Percentiles rank a stretch among this genome's conserved stretches.
These are phyloP conservation scores for Pipistrellus kuhlii DNA, from an alignment of 2,797 vertebrate genomes.

Conservation along the genomic window DNA sequence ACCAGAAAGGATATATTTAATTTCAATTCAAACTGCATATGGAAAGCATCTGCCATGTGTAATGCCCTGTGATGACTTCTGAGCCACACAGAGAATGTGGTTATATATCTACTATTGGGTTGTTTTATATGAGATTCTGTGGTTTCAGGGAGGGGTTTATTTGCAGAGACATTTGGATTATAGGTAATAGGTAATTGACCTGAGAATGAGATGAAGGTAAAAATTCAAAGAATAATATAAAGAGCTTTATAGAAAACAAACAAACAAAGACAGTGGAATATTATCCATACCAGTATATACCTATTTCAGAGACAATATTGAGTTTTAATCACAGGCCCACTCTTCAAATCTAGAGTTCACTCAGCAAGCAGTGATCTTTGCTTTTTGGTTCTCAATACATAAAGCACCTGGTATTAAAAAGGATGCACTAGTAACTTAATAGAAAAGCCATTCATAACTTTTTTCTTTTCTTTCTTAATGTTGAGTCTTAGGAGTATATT, in stretches of 20 bases:
- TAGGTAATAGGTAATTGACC: background rate
- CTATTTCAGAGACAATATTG: background rate
- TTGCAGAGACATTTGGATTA: background rate
- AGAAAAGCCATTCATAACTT: background rate
- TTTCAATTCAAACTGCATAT: background rate
- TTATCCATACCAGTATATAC: background rate
- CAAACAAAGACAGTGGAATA: background rate
- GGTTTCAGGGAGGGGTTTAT: background rate
- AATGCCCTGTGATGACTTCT: background rate
- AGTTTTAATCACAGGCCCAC: background rate
- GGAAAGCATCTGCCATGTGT: background rate
- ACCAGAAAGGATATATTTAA: background rate
- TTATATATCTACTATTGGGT: background rate
- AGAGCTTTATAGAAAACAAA: background rate
- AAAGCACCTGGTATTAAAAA: background rate
- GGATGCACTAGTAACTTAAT: background rate
- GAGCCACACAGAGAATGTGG: background rate
- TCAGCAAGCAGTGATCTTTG: background rate
- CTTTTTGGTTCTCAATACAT: background rate
- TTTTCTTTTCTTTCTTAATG: conserved; percentile 15
- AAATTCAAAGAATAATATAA: background rate
- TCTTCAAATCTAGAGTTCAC: conserved; percentile 11
- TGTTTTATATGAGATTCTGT: background rate
- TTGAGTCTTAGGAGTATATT: background rate
- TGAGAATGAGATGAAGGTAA: background rate